phyloP scores from a whole-genome alignment of 2,797 vertebrate genomes.

The Eurystomus glaucurus region DNA sequence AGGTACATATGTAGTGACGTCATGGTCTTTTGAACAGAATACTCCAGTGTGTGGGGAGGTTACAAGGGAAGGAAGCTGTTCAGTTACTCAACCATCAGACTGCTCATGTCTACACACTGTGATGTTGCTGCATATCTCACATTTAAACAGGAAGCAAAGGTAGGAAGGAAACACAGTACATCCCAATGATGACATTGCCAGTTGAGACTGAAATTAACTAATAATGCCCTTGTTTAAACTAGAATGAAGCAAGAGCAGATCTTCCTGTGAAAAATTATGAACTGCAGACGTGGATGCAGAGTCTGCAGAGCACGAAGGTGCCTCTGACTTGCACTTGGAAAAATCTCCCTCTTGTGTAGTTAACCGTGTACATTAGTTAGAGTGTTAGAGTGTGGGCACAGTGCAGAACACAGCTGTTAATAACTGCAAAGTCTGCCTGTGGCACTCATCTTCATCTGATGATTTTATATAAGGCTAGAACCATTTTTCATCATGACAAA shows the following conservation, averaged over 20 bases:
- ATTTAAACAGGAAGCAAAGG: background rate
- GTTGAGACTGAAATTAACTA: background rate
- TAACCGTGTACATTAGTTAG: accelerated
- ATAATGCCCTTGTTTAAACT: background rate
- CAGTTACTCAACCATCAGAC: background rate
- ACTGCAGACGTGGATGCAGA: background rate
- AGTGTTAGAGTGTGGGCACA: background rate
- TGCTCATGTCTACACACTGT: background rate
- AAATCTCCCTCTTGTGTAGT: accelerated
- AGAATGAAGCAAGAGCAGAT: background rate
- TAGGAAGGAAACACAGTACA: background rate
- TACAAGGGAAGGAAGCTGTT: background rate
- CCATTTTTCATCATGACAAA: background rate
- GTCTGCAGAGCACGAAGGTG: background rate
- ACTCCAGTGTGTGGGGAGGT: background rate
- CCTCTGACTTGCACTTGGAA: background rate
- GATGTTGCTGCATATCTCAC: background rate
- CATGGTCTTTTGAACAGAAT: background rate
- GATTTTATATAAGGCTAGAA: background rate
- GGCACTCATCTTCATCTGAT: background rate
- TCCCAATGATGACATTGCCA: background rate
- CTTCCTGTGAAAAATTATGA: background rate
- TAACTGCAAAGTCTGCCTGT: background rate
- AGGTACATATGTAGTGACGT: background rate
- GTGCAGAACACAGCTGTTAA: background rate